phyloP scores from a whole-genome alignment of 2,113 vertebrate genomes.

The Pluvianellus socialis region DNA sequence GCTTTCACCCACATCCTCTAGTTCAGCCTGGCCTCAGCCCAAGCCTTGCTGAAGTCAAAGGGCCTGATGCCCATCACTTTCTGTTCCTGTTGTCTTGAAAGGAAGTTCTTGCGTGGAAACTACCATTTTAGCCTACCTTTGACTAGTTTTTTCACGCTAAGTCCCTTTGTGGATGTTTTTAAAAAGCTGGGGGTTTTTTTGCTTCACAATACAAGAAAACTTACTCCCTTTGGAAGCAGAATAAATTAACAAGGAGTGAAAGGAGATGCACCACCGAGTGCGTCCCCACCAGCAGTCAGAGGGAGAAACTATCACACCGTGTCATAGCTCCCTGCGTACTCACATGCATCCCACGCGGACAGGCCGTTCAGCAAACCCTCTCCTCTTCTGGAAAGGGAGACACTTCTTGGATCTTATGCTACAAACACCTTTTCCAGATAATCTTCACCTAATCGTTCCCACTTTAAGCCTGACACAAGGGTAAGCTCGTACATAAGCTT shows the following conservation, averaged over 20 bases:
- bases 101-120: background rate
- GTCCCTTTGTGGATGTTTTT: background rate
- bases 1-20: background rate
- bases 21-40: background rate
- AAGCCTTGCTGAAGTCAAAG: background rate
- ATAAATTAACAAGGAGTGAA: background rate
- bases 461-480: background rate
- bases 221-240: background rate
- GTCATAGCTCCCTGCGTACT: background rate
- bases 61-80: background rate
- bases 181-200: background rate
- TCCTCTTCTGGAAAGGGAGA: background rate
- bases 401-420: background rate
- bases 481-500: background rate
- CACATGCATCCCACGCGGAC: background rate
- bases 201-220: background rate
- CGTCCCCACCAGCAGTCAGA: rapidly evolving
- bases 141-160: background rate
- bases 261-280: background rate
- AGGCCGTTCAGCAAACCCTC: background rate
- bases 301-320: background rate
- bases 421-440: background rate
- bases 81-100: background rate
- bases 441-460: background rate
- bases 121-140: background rate